phyloP scores from a whole-genome alignment of 2,888 invertebrate species.

The Heliconius ethilla region DNA sequence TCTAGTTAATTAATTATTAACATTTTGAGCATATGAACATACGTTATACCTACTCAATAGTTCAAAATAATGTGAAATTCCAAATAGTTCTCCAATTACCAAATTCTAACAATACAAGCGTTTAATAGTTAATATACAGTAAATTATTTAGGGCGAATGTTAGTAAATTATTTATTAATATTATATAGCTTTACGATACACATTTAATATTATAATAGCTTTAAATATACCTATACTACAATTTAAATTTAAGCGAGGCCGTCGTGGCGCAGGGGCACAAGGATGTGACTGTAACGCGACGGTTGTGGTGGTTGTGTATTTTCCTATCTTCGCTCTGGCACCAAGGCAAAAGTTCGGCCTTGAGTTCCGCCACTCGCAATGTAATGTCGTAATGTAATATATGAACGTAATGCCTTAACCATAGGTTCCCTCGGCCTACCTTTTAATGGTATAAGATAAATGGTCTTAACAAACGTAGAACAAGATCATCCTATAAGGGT shows the following conservation, averaged over 20 bases:
- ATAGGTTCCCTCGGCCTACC: no score
- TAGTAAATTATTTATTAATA: slow-evolving; percentile 14
- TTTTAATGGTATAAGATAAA: no score
- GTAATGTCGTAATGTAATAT: no score
- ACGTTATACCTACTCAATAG: background rate
- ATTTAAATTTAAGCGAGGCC: background rate
- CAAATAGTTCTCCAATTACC: slow-evolving; percentile 11
- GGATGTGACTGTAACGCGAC: no score
- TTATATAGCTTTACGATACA: background rate
- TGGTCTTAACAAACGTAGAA: no score
- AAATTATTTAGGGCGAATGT: slow-evolving; percentile 13
- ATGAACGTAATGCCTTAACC: no score
- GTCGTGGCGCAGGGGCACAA: no score
- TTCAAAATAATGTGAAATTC: slow-evolving; percentile 8
- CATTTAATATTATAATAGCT: slow-evolving; percentile 11
- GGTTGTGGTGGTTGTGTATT: no score
- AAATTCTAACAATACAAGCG: slow-evolving; percentile 12
- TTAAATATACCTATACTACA: background rate
- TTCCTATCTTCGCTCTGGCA: no score
- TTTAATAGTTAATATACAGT: slow-evolving; percentile 17
- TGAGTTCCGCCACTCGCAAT: no score
- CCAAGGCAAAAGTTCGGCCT: no score
- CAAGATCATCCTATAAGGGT: no score
- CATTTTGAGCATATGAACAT: background rate
- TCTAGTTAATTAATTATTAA: background rate